Conservation (phyloP, 2,113 vertebrate genomes). For the Cottus gobio region DNA sequence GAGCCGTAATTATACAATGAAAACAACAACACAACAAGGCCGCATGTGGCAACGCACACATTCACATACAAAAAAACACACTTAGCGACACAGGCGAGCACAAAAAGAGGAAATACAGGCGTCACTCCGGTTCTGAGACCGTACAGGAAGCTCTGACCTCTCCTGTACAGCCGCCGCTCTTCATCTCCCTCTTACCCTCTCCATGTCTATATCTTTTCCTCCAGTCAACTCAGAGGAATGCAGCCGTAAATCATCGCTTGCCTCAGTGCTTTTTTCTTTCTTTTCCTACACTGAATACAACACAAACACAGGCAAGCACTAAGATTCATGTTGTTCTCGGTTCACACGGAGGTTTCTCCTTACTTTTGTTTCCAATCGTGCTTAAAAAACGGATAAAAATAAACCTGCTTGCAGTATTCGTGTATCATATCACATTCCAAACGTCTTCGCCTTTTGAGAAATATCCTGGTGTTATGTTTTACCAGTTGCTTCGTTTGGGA, state of each 20-base stretch:
- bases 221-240: constrained; percentile 19
- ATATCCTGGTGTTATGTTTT: not conserved
- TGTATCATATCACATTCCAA: not conserved
- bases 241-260: constrained; percentile 19
- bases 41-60: not conserved
- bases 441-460: not conserved
- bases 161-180: not conserved
- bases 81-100: not conserved
- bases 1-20: too few relatives aligned
- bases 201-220: not conserved
- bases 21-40: not conserved
- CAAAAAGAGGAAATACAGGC: not conserved
- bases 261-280: constrained; percentile 4
- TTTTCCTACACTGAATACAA: not conserved
- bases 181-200: constrained; percentile 3
- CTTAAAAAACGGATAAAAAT: not conserved
- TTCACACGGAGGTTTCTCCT: not conserved
- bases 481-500: constrained; percentile 2
- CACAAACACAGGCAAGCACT: not conserved
- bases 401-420: rapidly evolving
- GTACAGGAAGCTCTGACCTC: constrained; percentile 18
- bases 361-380: not conserved
- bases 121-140: not conserved
- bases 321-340: not conserved
- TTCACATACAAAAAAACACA: not conserved